Evolutionary conservation across 2,797 vertebrate species (phyloP).

Genomic region (Tragelaphus eurycerus): DNA sequence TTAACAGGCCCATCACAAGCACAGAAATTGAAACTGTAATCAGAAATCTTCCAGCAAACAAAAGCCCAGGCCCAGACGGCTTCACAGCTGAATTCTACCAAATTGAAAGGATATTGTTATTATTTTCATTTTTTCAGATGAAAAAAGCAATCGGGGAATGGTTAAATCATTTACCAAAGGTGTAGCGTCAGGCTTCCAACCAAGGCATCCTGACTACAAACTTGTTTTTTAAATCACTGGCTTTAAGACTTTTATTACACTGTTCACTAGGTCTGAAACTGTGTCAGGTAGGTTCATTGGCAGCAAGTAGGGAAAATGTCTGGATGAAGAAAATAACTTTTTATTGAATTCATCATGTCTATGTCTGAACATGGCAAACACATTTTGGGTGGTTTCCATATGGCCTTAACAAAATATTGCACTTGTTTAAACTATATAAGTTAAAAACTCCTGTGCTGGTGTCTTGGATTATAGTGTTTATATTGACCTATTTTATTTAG

Average conservation of each 20-base stretch:
- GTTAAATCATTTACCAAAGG: neutral
- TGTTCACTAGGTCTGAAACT: neutral
- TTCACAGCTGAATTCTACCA: too few relatives aligned
- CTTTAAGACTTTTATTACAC: neutral
- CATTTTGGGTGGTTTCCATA: neutral
- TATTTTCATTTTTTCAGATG: neutral
- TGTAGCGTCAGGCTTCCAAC: neutral
- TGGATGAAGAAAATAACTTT: neutral
- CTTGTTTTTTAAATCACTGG: neutral
- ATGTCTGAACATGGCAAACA: neutral
- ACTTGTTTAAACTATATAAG: neutral
- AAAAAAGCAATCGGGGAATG: neutral
- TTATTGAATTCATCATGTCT: neutral
- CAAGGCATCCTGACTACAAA: neutral
- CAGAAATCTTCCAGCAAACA: too few relatives aligned
- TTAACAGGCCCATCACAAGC: too few relatives aligned
- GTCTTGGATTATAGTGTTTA: neutral
- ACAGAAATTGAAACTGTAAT: too few relatives aligned
- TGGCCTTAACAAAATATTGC: neutral
- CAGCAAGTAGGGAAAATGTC: neutral
- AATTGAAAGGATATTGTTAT: neutral
- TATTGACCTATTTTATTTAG: neutral
- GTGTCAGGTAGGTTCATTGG: neutral
- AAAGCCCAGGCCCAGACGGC: too few relatives aligned
- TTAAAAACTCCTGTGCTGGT: neutral